Base-by-base conservation (phyloP, 2,113 vertebrate genomes). In the Glaucidium brasilianum region DNA sequence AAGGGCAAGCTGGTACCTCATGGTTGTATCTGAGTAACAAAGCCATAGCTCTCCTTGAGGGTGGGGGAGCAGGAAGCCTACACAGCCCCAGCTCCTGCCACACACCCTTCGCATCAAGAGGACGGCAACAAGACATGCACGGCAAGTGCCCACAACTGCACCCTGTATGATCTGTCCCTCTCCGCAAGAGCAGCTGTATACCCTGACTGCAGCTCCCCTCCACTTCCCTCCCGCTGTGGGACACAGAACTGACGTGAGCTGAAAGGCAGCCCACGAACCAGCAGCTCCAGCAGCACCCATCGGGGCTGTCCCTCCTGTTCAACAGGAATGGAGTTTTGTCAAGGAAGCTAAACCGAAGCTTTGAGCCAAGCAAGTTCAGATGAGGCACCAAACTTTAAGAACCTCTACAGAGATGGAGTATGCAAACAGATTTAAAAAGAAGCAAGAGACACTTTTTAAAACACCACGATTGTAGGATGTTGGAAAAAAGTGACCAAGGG, bases 11-110 rank as follows among this genome's bases (percentile, higher is more conserved):
- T n/a, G 43, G n/a, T 11, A 49, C 56, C 0, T 12, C 25, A 8
- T 0, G 19, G 56, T 22, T 9, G 0, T 3, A 3, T 39, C 0
- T 5, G 12, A 45, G 12, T 10, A 35, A 55, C 16, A 32, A 39
- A 71, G 47, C 32, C 2, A 4, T 1, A 56, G 37, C n/a, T 68
- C 62, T 29, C 52, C 5, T 7, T 53, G 0, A 0, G 26, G 7
- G 5, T 32, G 25, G 2, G 39, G 20, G 11, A 52, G 32, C 35
- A 47, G 22, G 43, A 63, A 59, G 27, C 19, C 63, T 4, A 15
- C 32, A 32, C 32, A 75, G 66, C 15, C 23, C 22, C 62, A 34
- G 4, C 22, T 58, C 47, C 47, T 10, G 56, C 18, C 50, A 19
- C 13, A 3, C 17, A 67, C 35, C 20, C 10, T 7, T 34, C 53